A percentile compares a stretch with the other conserved stretches of the same genome.
Evolutionary conservation across 1,140 invertebrate species (phyloP).

Genomic region (Platyscapa corneri): DNA sequence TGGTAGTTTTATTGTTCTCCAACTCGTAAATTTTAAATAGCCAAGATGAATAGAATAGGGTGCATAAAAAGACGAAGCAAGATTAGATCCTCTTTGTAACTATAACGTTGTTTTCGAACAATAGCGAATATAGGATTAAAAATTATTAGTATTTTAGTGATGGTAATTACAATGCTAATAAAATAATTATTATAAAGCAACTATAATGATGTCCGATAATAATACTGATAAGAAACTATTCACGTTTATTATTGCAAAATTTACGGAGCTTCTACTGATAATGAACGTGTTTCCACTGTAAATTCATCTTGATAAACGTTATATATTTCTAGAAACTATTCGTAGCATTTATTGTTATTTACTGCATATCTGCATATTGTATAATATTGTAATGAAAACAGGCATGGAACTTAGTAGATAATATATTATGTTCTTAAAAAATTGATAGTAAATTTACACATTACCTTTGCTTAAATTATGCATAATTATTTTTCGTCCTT

Average conservation of each 20-base stretch:
- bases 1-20: neutral
- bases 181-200: neutral
- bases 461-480: neutral
- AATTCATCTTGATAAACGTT: neutral
- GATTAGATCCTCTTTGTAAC: neutral
- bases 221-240: neutral
- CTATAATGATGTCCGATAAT: neutral
- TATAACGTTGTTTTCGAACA: too few relatives aligned
- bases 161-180: too few relatives aligned
- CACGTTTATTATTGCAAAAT: neutral
- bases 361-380: too few relatives aligned
- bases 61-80: neutral
- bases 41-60: neutral
- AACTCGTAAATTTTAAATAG: slow-evolving; percentile 4
- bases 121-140: too few relatives aligned
- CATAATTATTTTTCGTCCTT: neutral
- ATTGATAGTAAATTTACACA: too few relatives aligned
- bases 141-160: neutral
- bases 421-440: too few relatives aligned
- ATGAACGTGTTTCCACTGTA: neutral
- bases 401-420: too few relatives aligned
- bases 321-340: too few relatives aligned
- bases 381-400: too few relatives aligned
- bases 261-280: neutral
- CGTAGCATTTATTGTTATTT: too few relatives aligned